These are phyloP conservation scores for Semnopithecus entellus DNA, from an alignment of 2,113 vertebrate genomes.

Conservation along the genomic window DNA sequence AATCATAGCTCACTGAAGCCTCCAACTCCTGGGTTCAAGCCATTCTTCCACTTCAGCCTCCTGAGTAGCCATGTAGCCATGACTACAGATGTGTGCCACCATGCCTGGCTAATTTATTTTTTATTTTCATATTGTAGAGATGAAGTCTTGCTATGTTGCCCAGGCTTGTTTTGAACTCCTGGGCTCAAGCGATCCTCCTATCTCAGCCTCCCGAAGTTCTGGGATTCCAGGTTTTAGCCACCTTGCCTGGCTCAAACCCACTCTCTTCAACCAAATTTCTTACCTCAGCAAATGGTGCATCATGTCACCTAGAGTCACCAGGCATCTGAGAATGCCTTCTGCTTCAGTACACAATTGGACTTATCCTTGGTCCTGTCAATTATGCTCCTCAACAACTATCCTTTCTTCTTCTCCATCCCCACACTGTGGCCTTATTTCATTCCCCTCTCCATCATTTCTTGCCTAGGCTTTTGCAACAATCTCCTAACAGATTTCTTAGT, in stretches of 20 bases:
- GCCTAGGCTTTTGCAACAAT: neutral
- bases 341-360: neutral
- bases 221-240: too few species aligned
- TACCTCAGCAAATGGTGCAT: neutral
- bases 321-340: neutral
- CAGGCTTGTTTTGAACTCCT: too few species aligned
- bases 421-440: neutral
- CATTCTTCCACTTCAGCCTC: too few species aligned
- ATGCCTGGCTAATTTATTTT: too few species aligned
- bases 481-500: neutral
- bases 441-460: neutral
- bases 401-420: neutral
- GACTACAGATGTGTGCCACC: too few species aligned
- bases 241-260: fast-evolving
- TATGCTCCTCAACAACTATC: neutral
- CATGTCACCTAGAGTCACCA: neutral
- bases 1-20: too few species aligned
- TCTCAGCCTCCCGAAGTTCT: too few species aligned
- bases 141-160: too few species aligned
- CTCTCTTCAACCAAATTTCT: neutral
- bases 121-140: too few species aligned
- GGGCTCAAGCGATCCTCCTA: too few species aligned
- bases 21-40: too few species aligned
- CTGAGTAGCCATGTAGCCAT: too few species aligned
- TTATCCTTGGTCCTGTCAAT: neutral